Percentiles rank a stretch among this genome's conserved stretches.
phyloP scores from a whole-genome alignment of 2,888 invertebrate genomes.

The Diaphora mendica region DNA sequence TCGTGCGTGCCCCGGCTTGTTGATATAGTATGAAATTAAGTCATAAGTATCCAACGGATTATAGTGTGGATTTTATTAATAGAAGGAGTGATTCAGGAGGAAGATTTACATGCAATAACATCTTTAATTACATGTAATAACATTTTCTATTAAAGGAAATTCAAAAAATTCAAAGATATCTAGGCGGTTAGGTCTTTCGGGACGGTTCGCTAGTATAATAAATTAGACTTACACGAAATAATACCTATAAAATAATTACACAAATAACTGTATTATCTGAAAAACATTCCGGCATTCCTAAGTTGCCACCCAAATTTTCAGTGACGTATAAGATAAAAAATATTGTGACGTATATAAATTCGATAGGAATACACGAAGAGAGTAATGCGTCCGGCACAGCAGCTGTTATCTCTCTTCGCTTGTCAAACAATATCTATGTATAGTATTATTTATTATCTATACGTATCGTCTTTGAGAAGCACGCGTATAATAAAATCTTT shows the following conservation, averaged over 20 bases:
- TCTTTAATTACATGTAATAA: no score
- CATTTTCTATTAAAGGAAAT: no score
- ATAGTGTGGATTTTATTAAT: no score
- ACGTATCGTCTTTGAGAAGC: slow-evolving; percentile 30
- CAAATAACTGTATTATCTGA: slow-evolving; percentile 5
- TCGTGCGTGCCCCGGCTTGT: no score
- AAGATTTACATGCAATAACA: no score
- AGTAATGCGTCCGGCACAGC: slow-evolving; percentile 16
- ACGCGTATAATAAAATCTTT: slow-evolving; percentile 25
- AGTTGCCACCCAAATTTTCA: slow-evolving; percentile 31
- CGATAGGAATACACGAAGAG: slow-evolving; percentile 37
- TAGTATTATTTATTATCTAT: slow-evolving; percentile 34
- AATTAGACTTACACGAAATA: background rate
- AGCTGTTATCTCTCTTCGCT: slow-evolving; percentile 42
- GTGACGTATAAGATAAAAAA: slow-evolving; percentile 43
- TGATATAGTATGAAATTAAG: no score
- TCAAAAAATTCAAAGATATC: no score
- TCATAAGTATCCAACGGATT: no score
- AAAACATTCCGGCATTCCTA: slow-evolving; percentile 31
- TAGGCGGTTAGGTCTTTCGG: no score
- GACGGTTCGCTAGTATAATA: no score
- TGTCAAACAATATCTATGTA: slow-evolving; percentile 33
- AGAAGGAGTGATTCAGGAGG: no score
- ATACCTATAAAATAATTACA: background rate
- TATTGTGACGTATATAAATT: slow-evolving; percentile 43